Evolutionary conservation across 2,797 vertebrate species (phyloP), one percentile per base, ranked within the genome.

Genomic region (Leptodactylus fallax): DNA sequence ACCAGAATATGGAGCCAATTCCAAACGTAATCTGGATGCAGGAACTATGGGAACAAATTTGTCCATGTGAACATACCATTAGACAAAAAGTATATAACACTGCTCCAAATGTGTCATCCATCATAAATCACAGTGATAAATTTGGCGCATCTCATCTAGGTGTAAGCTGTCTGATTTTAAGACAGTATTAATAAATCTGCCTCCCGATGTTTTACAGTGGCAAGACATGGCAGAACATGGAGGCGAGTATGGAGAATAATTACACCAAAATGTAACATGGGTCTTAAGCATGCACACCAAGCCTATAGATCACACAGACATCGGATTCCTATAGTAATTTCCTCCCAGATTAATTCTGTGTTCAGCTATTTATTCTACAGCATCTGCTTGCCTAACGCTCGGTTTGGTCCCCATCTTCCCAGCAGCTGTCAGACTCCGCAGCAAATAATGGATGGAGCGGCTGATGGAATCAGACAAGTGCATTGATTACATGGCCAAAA

Each of bases 381-480:
- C 80, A 81, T 67, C 80, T 81, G 61, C 67, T 67, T 67, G 80
- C 47, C 80, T 9, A 81, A 81, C 21, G 49, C 63, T 82, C 49
- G 4, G 49, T 21, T 55, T 36, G 63, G 63, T 82, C 49, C 80
- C 80, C 80, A 51, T 81, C 80, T 67, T 81, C 27, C 80, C 61
- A 25, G 80, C 61, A 55, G 80, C 61, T 82, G 61, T 69, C 63
- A 82, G 63, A 53, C n/a, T 17, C 47, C 9, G 80, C 63, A 10
- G 81, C 63, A 82, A 51, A 67, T 82, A 67, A 82, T 36, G 23
- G 81, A 82, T 69, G 65, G 63, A 69, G 45, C 49, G 21, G 80
- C 47, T 81, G 80, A 81, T 81, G 61, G 61, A 81, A 81, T 49
- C 81, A 69, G 81, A 82, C 81, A 82, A 82, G 63, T 25, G 81